Percentiles rank a stretch among this genome's conserved stretches.
phyloP scores from a whole-genome alignment of 2,888 invertebrate species.

The Nymphalis c-album region DNA sequence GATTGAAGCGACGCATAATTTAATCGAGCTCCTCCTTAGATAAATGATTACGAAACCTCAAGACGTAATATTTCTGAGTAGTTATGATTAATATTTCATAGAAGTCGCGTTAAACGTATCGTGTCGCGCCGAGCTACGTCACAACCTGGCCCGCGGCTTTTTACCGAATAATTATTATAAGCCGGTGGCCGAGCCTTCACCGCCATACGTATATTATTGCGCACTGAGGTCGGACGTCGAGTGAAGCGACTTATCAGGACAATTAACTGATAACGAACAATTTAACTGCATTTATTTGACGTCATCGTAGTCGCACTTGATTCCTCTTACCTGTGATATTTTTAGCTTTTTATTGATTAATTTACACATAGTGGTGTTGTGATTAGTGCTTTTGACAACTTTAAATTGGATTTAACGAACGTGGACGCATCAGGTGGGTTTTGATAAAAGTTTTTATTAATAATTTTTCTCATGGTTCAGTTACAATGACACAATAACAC shows the following conservation, averaged over 20 bases:
- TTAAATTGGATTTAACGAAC: conserved; percentile 31
- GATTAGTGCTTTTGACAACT: conserved; percentile 21
- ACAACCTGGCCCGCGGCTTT: conserved; percentile 41
- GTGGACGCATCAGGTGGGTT: conserved; percentile 22
- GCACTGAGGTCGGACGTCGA: conserved; percentile 51
- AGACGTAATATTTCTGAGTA: conserved; percentile 8
- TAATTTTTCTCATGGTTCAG: background rate
- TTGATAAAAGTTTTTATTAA: conserved; percentile 13
- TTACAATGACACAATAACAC: too few species aligned
- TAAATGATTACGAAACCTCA: background rate
- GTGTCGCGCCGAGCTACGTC: conserved; percentile 34
- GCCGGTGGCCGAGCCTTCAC: conserved; percentile 45
- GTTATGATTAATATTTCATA: conserved; percentile 25
- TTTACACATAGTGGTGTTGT: conserved; percentile 28
- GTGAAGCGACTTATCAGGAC: conserved; percentile 58
- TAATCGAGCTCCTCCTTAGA: background rate
- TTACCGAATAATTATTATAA: conserved; percentile 49
- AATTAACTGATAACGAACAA: conserved; percentile 61
- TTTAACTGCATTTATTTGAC: conserved; percentile 50
- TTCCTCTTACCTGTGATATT: conserved; percentile 26
- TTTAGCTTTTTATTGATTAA: conserved; percentile 18
- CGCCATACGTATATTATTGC: conserved; percentile 58
- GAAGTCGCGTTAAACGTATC: conserved; percentile 17
- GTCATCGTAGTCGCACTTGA: conserved; percentile 41
- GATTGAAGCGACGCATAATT: background rate